Conservation (phyloP, 1,140 invertebrate species). For the Helicoverpa zea region DNA sequence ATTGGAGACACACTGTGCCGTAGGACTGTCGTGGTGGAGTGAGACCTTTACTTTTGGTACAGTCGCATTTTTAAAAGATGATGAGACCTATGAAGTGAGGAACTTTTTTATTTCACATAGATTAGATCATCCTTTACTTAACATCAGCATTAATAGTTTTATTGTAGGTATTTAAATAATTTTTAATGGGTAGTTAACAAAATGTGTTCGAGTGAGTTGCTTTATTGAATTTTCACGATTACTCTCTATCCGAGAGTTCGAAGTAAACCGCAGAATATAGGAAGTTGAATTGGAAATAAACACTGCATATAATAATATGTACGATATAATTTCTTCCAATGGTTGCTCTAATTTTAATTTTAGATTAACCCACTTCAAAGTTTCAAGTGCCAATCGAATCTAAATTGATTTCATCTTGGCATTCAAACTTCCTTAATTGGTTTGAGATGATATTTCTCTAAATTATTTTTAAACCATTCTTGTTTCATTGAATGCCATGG, state of each 20-base stretch:
- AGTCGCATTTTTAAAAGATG: too few relatives aligned
- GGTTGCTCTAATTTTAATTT: constrained; percentile 16
- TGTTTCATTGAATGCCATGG: neutral
- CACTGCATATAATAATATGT: neutral
- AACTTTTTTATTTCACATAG: too few relatives aligned
- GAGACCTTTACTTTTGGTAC: neutral
- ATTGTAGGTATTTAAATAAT: too few relatives aligned
- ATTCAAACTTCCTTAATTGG: constrained; percentile 21
- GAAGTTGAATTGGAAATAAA: neutral
- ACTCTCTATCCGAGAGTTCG: too few relatives aligned
- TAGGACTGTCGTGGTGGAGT: neutral
- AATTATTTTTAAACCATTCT: constrained; percentile 1
- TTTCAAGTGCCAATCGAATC: constrained; percentile 26
- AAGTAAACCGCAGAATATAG: neutral
- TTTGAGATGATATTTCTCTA: constrained; percentile 10
- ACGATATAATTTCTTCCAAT: neutral
- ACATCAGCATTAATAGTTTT: too few relatives aligned
- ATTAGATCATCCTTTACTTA: too few relatives aligned
- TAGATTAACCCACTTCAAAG: constrained; percentile 19
- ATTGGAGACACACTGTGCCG: constrained; percentile 5
- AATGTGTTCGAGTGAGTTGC: too few relatives aligned
- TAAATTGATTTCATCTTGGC: constrained; percentile 26
- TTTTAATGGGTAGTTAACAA: too few relatives aligned
- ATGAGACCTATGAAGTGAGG: too few relatives aligned
- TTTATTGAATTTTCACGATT: too few relatives aligned